phyloP scores from a whole-genome alignment of 2,113 vertebrate species.

The Passer domesticus region DNA sequence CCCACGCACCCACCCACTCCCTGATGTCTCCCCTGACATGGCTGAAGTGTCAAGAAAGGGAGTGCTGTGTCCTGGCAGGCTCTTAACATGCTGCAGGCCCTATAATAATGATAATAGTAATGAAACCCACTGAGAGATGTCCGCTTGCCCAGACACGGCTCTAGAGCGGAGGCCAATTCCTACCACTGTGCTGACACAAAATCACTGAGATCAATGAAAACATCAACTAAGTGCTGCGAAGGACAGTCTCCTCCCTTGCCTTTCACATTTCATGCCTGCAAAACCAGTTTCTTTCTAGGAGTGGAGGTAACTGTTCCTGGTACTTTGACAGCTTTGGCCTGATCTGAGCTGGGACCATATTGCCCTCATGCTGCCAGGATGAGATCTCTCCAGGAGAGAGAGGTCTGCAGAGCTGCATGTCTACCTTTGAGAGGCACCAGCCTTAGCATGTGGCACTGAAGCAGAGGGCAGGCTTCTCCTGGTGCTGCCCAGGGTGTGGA shows the following conservation, averaged over 20 bases:
- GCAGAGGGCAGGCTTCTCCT: neutral
- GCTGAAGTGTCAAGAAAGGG: neutral
- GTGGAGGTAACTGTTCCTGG: neutral
- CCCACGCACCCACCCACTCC: fast-evolving
- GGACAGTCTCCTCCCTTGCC: neutral
- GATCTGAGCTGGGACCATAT: neutral
- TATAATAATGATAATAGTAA: neutral
- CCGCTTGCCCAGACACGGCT: neutral
- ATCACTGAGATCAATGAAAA: constrained; percentile 44
- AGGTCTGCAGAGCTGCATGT: fast-evolving
- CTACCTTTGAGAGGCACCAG: neutral
- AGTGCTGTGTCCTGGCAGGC: neutral
- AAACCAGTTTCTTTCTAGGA: neutral
- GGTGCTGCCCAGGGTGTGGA: fast-evolving
- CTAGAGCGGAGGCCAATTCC: neutral
- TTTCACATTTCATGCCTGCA: neutral
- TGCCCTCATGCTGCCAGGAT: fast-evolving
- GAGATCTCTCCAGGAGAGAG: neutral
- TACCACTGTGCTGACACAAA: neutral
- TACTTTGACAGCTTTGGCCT: neutral
- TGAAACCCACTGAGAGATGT: neutral
- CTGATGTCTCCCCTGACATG: neutral
- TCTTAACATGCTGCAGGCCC: neutral
- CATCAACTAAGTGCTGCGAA: neutral
- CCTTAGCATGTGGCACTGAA: fast-evolving